Evolutionary conservation across 2,113 vertebrate species (phyloP).

Genomic region (Hippoglossus stenolepis): DNA sequence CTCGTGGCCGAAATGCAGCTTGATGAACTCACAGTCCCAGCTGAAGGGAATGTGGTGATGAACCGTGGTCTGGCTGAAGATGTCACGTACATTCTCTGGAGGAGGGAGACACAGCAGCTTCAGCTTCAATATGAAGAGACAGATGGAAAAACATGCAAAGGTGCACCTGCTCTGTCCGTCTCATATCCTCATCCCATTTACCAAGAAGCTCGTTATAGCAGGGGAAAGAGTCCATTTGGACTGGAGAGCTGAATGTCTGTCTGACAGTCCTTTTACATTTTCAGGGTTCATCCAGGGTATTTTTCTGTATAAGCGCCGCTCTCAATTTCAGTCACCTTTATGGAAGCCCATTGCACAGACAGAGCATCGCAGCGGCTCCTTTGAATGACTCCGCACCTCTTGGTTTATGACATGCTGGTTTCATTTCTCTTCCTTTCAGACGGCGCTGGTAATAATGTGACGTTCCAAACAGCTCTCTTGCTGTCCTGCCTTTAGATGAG

Average conservation of each 20-base stretch:
- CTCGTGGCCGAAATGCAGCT: slow-evolving; percentile 95
- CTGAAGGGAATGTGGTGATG: slow-evolving; percentile 98
- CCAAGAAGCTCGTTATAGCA: slow-evolving; percentile 36
- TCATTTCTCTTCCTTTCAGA: slow-evolving; percentile 48
- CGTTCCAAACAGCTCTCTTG: slow-evolving; percentile 29
- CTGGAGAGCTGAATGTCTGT: slow-evolving; percentile 43
- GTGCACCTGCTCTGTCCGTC: slow-evolving; percentile 37
- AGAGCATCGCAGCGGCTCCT: slow-evolving; percentile 41
- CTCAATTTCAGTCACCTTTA: slow-evolving; percentile 55
- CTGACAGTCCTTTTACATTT: slow-evolving; percentile 60
- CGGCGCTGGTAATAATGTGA: slow-evolving; percentile 57
- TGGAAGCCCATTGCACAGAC: slow-evolving; percentile 43
- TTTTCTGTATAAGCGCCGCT: slow-evolving; percentile 47
- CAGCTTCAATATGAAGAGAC: slow-evolving; percentile 27
- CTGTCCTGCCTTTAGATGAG: slow-evolving; percentile 41
- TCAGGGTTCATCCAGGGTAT: slow-evolving; percentile 50
- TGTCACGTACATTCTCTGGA: slow-evolving; percentile 95
- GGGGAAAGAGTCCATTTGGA: slow-evolving; percentile 59
- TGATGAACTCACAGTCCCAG: slow-evolving; percentile 98
- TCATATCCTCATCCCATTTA: slow-evolving; percentile 23
- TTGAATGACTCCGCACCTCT: slow-evolving; percentile 43
- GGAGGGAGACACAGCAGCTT: slow-evolving; percentile 36
- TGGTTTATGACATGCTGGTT: slow-evolving; percentile 53
- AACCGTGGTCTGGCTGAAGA: slow-evolving; percentile 94
- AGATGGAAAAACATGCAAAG: slow-evolving; percentile 34